Base-by-base conservation (phyloP, 2,113 vertebrate species). In the Nipponia nippon region DNA sequence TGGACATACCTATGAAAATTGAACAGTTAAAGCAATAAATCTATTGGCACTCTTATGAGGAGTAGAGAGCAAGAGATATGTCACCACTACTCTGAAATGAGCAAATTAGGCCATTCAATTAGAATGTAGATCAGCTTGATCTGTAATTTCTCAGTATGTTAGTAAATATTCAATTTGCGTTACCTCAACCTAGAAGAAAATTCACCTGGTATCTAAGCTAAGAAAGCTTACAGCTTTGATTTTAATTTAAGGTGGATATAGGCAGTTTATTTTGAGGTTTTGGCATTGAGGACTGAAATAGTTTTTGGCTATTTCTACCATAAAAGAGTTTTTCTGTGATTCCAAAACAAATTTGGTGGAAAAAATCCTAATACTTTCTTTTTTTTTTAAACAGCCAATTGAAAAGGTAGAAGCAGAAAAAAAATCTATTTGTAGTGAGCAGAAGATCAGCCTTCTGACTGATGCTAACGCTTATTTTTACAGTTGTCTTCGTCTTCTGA, bases 71-170 rank as follows among this genome's bases (percentile, higher is more conserved):
- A 3, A 75, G 16, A 76, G 3, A 47, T 15, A 55, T 2, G 5
- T 32, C 15, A 38, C 2, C 32, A 36, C 3, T 36, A 22, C 0
- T 0, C 10, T 63, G 8, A 46, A 86, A 76, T 50, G 2, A 40
- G 1, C 18, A 49, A 62, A 59, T 67, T 23, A 30, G 7, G 14
- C 10, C 13, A 27, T 49, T 89, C 32, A 72, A 21, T 50, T 59
- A 80, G 9, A 8, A 44, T 44, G 16, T 11, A 69, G 29, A 87
- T 65, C 2, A 89, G 50, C 16, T 71, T 75, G 30, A 34, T 4
- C 26, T 86, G 22, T 55, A 89, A 62, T 76, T 67, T 2, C 2
- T 52, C 27, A 34, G 20, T 47, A 25, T 46, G 3, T 42, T 77
- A 69, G 13, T 16, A 72, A 63, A 67, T 55, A 55, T 15, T 71